These are phyloP conservation scores for Dendrolimus kikuchii DNA, from an alignment of 1,140 invertebrate species.

Conservation along the genomic window DNA sequence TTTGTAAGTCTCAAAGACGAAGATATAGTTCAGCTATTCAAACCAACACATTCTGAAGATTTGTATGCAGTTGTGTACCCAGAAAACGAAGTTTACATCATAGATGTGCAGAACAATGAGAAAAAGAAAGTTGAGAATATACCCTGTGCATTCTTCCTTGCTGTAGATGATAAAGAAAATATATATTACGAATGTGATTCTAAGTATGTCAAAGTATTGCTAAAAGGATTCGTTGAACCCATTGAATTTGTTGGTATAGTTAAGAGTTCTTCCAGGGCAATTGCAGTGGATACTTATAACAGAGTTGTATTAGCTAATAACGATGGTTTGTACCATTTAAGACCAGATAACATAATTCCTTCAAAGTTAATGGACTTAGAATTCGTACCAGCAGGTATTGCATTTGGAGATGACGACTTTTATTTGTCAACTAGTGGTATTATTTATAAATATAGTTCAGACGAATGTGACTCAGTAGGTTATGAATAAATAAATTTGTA, in stretches of 20 bases:
- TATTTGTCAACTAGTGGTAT: conserved; percentile 44
- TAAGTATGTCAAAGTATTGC: conserved; percentile 54
- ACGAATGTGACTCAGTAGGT: conserved; percentile 16
- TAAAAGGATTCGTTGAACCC: conserved; percentile 55
- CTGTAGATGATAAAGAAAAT: conserved; percentile 49
- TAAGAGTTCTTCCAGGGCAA: conserved; percentile 49
- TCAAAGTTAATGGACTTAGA: conserved; percentile 57
- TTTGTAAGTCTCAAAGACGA: conserved; percentile 46
- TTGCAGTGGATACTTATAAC: conserved; percentile 33
- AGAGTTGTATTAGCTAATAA: conserved; percentile 50
- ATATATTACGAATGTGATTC: conserved; percentile 61
- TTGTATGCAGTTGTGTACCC: conserved; percentile 52
- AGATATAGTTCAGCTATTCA: conserved; percentile 56
- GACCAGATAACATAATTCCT: conserved; percentile 44
- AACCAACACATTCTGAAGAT: conserved; percentile 35
- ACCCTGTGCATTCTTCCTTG: conserved; percentile 51
- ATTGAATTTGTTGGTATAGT: conserved; percentile 57
- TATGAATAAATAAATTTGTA: background rate
- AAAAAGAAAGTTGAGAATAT: conserved; percentile 45
- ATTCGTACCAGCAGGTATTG: conserved; percentile 47
- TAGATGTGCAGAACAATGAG: conserved; percentile 45
- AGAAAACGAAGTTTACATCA: conserved; percentile 44
- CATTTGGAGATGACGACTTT: conserved; percentile 33
- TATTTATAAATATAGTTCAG: conserved; percentile 47
- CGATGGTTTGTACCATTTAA: conserved; percentile 56